Evolutionary conservation across 1,140 invertebrate genomes (phyloP), one percentile per base, ranked within the genome.

Genomic region (Propsilocerus akamusi): DNA sequence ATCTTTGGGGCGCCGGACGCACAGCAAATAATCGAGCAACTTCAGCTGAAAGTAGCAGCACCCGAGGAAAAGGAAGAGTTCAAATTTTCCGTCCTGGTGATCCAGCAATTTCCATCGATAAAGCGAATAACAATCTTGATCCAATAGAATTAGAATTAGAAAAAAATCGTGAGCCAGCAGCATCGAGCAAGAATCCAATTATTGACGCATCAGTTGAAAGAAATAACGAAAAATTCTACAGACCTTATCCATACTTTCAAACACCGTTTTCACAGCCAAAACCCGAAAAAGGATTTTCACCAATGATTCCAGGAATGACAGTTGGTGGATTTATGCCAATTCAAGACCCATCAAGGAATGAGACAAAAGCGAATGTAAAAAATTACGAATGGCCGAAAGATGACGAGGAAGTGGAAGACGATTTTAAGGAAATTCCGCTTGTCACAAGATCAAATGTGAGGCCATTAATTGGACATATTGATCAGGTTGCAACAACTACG

Each of bases 251-350:
- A 24, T 37, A 34, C 20, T 72, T 67, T 54, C 61, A 61, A 55
- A 68, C 58, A 28, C 62, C 67, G 47, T 74, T 71, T 49, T 72
- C 69, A 1, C 70, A 41, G 4, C 34, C 34, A 5, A 20, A 20
- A 20, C 34, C 34, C 2, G 74, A 73, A 12, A 79, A 77, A 49
- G 83, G 82, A 12, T 86, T 86, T 58, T 65, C 76, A 8, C 83
- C 83, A 14, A 68, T 86, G 49, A 61, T 78, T 25, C 81, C 81
- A 7, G 73, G 73, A 25, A 71, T 41, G 1, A 41, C 72, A 32
- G 66, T 74, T 51, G 75, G 79, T 11, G 83, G 83, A 12, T 86
- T 86, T 54, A 70, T 68, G 49, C 81, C 81, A 0, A 81, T 82
- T 30, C 54, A 60, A 32, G 68, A 78, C 67, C 77, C 78, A n/a